Conservation (phyloP, 2,113 vertebrate species). For the Macroglossus sobrinus region DNA sequence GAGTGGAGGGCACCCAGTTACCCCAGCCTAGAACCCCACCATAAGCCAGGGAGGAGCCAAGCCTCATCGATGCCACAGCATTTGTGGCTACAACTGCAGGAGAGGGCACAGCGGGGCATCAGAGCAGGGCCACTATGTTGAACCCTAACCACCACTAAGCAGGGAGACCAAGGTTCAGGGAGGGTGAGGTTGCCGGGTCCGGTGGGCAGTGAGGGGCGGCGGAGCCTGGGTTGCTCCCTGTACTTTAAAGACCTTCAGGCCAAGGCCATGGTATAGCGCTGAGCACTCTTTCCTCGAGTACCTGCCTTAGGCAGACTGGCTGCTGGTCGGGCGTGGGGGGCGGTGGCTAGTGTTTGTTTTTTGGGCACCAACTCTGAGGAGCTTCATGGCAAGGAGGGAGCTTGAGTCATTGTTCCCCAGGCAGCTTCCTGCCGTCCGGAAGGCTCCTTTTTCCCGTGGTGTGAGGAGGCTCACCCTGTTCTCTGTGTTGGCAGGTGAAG, state of each 20-base stretch:
- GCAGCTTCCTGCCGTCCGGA: constrained; percentile 35
- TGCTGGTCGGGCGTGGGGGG: constrained; percentile 26
- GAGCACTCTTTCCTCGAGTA: not conserved
- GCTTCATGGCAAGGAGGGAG: constrained; percentile 30
- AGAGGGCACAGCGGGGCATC: not conserved
- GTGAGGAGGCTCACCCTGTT: constrained; percentile 54
- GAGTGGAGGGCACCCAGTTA: not conserved
- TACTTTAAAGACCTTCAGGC: not conserved
- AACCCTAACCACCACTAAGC: not conserved
- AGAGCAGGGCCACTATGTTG: too few relatives aligned
- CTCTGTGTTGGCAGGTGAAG: constrained; percentile 81
- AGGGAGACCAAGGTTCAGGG: not conserved
- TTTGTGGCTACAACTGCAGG: not conserved
- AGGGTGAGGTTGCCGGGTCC: not conserved
- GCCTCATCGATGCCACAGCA: not conserved
- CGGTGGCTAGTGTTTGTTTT: constrained; percentile 69
- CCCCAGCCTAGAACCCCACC: not conserved
- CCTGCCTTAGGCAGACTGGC: constrained; percentile 44
- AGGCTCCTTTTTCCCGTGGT: constrained; percentile 16
- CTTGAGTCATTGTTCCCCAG: constrained; percentile 45
- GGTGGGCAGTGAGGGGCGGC: not conserved
- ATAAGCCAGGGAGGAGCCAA: not conserved
- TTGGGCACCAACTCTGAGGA: constrained; percentile 61
- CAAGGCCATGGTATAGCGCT: not conserved
- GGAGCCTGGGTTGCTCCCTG: not conserved